phyloP scores from a whole-genome alignment of 2,888 invertebrate genomes.

The Morpho achilles region DNA sequence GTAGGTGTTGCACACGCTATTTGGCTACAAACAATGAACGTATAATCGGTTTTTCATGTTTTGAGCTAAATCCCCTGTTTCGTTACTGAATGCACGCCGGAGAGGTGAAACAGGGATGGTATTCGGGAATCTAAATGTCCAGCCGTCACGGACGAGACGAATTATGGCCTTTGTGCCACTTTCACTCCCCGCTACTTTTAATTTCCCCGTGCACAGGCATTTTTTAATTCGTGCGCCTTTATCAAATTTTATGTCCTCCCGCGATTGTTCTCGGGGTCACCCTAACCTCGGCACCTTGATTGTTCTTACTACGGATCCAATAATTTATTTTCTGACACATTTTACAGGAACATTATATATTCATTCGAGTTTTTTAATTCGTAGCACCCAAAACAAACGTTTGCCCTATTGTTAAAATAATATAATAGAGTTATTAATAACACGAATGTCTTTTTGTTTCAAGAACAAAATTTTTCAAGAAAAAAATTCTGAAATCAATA shows the following conservation, averaged over 20 bases:
- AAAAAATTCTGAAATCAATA: too few relatives aligned
- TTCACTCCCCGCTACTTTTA: constrained; percentile 56
- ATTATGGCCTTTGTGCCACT: constrained; percentile 72
- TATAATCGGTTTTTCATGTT: constrained; percentile 71
- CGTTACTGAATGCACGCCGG: constrained; percentile 36
- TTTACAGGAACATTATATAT: background rate
- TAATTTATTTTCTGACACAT: constrained; percentile 22
- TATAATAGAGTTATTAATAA: too few relatives aligned
- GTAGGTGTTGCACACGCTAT: constrained; percentile 50
- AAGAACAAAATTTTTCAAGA: too few relatives aligned
- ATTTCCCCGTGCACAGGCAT: constrained; percentile 63
- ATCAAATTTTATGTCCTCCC: constrained; percentile 60
- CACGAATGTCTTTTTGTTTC: too few relatives aligned
- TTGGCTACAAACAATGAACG: constrained; percentile 57
- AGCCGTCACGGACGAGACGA: constrained; percentile 61
- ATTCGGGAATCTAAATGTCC: constrained; percentile 48
- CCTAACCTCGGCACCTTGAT: constrained; percentile 46
- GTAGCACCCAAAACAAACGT: too few relatives aligned
- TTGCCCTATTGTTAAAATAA: too few relatives aligned
- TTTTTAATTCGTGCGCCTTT: constrained; percentile 70
- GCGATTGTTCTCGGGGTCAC: constrained; percentile 49
- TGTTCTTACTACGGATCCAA: constrained; percentile 34
- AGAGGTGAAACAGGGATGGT: constrained; percentile 34
- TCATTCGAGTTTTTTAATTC: background rate
- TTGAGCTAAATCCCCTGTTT: constrained; percentile 57